A percentile compares a stretch with the other conserved stretches of the same genome.
These are phyloP conservation scores for Microctonus aethiopoides DNA, from an alignment of 2,888 invertebrate genomes.

Conservation along the genomic window DNA sequence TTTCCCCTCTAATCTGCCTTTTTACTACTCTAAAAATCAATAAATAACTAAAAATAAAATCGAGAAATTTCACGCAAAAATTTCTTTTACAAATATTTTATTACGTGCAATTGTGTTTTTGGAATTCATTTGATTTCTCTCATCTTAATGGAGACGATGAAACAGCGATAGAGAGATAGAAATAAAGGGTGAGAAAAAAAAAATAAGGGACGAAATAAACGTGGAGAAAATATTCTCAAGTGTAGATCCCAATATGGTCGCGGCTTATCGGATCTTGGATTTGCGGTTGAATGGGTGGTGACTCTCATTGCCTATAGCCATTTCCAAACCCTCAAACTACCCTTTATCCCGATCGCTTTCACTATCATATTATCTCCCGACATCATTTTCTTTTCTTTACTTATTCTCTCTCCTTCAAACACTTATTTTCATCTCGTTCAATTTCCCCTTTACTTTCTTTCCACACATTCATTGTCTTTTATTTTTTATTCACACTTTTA, in stretches of 20 bases:
- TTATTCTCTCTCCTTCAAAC: slow-evolving; percentile 17
- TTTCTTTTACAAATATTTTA: neutral
- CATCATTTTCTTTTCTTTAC: slow-evolving; percentile 4
- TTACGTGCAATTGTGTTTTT: neutral
- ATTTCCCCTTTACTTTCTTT: neutral
- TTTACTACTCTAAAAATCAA: neutral
- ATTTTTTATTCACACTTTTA: neutral
- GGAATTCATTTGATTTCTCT: neutral
- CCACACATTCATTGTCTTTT: slow-evolving; percentile 9
- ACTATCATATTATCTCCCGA: slow-evolving; percentile 36
- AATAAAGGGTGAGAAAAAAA: neutral
- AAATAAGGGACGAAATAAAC: slow-evolving; percentile 1
- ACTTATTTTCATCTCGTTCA: slow-evolving; percentile 16
- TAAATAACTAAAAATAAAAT: neutral
- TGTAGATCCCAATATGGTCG: slow-evolving; percentile 51
- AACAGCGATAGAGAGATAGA: neutral
- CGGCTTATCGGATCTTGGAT: slow-evolving; percentile 56
- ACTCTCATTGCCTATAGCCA: slow-evolving; percentile 49
- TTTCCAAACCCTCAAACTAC: slow-evolving; percentile 41
- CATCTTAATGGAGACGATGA: neutral
- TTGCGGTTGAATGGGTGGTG: slow-evolving; percentile 48
- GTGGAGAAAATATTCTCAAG: slow-evolving; percentile 11
- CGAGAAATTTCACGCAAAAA: neutral
- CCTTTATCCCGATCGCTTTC: slow-evolving; percentile 17
- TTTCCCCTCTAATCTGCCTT: neutral